Base-by-base conservation (phyloP, 2,113 vertebrate species). In the Phalacrocorax carbo region DNA sequence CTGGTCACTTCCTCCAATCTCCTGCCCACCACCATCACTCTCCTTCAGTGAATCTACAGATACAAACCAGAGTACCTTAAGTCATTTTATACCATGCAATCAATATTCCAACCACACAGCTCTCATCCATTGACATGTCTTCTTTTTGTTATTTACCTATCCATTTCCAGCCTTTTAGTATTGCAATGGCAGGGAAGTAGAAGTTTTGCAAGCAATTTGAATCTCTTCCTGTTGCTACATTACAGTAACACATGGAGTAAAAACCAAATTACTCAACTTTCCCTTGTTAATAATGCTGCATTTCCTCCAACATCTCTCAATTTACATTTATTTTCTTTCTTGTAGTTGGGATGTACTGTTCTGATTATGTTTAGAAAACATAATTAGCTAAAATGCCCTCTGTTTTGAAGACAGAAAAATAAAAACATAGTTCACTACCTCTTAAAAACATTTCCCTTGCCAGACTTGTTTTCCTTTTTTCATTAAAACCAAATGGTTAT, bases 401-500 rank as follows among this genome's bases (percentile, higher is more conserved):
- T 76, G 40, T 62, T 91, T 87, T 82, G n/a, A 95, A 88, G 82
- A 90, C 3, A 14, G 52, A 90, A 94, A 95, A 91, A 85, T 65
- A 85, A 93, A 89, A 95, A 76, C 49, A 88, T 12, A 85, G 62
- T 62, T 93, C n/a, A 51, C 66, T 76, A 85, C 29, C 34, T 88
- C 78, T 89, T 90, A 85, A 89, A 95, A 94, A 44, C 8, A 40
- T 71, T 81, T 84, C 55, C 60, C 11, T 9, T 90, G 62, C 54
- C 81, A 95, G 38, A 7, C n/a, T 96, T 87, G 38, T 61, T 84
- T 93, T 93, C 48, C 32, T 86, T 94, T 72, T 82, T 86, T 91
- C 70, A 77, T 92, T 77, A 82, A 91, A 94, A 36, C 46, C 51
- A 86, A 93, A 91, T 14, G 51, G 66, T 66, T 87, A 51, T 18